Evolutionary conservation across 2,888 invertebrate genomes (phyloP), one percentile per base, ranked within the genome.

Genomic region (Drosophila meridionalis): DNA sequence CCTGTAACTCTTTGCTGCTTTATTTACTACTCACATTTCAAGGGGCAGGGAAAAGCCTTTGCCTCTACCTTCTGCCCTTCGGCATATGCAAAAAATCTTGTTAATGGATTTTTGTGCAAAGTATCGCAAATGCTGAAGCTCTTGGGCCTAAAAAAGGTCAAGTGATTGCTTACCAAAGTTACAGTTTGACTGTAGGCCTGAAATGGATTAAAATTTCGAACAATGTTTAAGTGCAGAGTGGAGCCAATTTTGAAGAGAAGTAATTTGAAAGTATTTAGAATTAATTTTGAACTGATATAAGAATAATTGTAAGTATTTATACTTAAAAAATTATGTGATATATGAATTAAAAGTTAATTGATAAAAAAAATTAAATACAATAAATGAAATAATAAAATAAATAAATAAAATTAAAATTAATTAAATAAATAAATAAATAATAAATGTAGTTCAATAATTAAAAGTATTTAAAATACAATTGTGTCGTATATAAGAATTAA

Each of bases 11-110:
- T 59, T 76, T 73, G 40, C 50, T 68, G 57, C 72, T 66, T 87
- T 87, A 84, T 84, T 82, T 66, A 78, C 82, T 64, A 62, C 59
- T 64, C 40, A 11, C 53, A 53, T 75, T 58, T 61, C 53, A 52
- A 30, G 36, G 32, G 30, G 14, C 28, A 43, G 56, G 56, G 34
- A 47, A 57, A 59, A 45, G 26, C 45, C 26, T 60, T 61, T 55
- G 63, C 43, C 52, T 50, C 57, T 14, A n/a, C 53, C 43, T 52
- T 50, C 57, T 14, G 12, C 53, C 47, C 50, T 47, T 28, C 12
- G 58, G 66, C 43, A 58, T 53, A 66, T 73, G 65, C 56, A 66
- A 73, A 65, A 50, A 64, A 66, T 50, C 66, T 76, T 68, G 69
- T 71, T 73, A 82, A 82, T 82, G 72, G 71, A 69, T 70, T 70